phyloP scores from a whole-genome alignment of 2,888 invertebrate species.

The Folsomia candida region DNA sequence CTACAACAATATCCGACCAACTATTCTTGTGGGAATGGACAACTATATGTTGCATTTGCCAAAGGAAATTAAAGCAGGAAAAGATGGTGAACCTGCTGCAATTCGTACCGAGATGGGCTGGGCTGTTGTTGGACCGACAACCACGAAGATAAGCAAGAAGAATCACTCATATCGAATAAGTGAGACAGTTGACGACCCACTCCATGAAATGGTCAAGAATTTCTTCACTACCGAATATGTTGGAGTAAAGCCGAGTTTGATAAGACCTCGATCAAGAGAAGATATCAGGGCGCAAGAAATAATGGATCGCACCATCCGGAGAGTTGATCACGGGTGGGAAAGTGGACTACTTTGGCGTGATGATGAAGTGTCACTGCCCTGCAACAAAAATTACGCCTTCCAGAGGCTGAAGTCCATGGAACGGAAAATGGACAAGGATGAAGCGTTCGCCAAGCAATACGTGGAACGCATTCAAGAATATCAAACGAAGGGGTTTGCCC shows the following conservation, averaged over 20 bases:
- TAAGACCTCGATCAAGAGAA: no score
- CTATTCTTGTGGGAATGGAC: neutral
- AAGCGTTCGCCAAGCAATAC: slow-evolving; percentile 12
- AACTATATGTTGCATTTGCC: neutral
- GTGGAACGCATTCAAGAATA: slow-evolving; percentile 15
- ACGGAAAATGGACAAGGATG: slow-evolving; percentile 22
- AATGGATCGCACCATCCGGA: no score
- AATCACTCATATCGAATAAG: no score
- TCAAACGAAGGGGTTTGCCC: slow-evolving; percentile 16
- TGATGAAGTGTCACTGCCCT: slow-evolving; percentile 11
- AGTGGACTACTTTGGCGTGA: no score
- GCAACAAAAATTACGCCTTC: slow-evolving; percentile 14
- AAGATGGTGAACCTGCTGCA: neutral
- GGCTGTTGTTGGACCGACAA: neutral
- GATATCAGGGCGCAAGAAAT: no score
- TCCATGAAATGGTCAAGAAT: no score
- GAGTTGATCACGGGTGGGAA: slow-evolving; percentile 28
- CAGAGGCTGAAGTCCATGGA: slow-evolving; percentile 18
- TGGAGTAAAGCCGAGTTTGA: no score
- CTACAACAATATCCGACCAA: no score
- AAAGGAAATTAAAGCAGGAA: neutral
- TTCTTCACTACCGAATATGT: no score
- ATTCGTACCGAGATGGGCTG: neutral
- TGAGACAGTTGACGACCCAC: no score
- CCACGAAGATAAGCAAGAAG: no score